Base-by-base conservation (phyloP, 2,888 invertebrate species). In the Mythimna albipuncta region DNA sequence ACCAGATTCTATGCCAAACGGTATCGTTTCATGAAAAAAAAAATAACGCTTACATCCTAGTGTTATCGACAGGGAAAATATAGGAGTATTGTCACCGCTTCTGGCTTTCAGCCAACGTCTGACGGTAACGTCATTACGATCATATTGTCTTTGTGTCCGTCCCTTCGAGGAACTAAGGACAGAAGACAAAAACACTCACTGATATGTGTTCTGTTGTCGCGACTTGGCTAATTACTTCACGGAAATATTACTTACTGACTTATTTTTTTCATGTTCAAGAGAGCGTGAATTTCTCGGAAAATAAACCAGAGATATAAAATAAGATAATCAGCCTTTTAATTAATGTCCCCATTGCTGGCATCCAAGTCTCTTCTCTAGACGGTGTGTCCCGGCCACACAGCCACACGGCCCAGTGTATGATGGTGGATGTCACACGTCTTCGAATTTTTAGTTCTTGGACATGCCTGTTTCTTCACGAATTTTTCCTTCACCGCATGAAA, bases 61-160 rank as follows among this genome's bases (percentile, higher is more conserved):
- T 89, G 91, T 89, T 89, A 93, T 91, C 89, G 91, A 91, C 89
- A 85, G 87, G 85, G 84, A 87, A 91, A 91, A 91, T 87, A 90
- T 88, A 89, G 87, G 85, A 85, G 86, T 89, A 90, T 92, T 91
- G 91, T 92, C 91, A 87, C 90, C 81, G 76, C 55, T 76, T 64
- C 89, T 94, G 94, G 94, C 94, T 81, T 70, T 19, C 61, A 87
- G 93, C 94, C 94, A 94, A 86, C 78, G 72, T 81, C 86, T 88
- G 85, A 86, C 88, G 83, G 85, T 82, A 83, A 82, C 78, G 80
- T 84, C 83, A 80, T 85, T 71, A 73, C 79, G 52, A 52, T 71
- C 74, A 65, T 82, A 83, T 83, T 83, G 82, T 85, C 64, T 68
- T 83, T 82, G 64, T 77, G 65, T 79, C 70, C 59, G 59, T 67